Percentiles rank a stretch among this genome's conserved stretches.
Evolutionary conservation across 2,113 vertebrate species (phyloP).

Genomic region (Psittacus erithacus): DNA sequence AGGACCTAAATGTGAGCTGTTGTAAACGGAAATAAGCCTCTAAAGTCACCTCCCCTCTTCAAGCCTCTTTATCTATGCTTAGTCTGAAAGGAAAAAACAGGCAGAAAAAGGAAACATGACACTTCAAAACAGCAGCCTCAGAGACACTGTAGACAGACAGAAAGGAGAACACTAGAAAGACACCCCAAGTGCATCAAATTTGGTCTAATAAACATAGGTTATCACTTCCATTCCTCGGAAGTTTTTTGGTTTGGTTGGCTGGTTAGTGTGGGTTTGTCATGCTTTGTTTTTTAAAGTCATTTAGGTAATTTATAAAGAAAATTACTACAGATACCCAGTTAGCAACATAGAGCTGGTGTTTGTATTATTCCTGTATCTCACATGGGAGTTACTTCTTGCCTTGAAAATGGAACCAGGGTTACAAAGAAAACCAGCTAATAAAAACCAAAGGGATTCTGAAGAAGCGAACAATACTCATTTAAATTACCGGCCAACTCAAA

Average conservation of each 20-base stretch:
- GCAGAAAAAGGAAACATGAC: neutral
- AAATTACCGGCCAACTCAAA: neutral
- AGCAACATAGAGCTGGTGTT: neutral
- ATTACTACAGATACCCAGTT: neutral
- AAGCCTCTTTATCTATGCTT: neutral
- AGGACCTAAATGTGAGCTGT: neutral
- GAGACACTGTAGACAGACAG: rapidly evolving
- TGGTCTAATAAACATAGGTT: neutral
- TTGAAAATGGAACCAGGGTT: neutral
- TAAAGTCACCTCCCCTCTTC: neutral
- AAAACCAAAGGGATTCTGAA: neutral
- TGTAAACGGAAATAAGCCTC: neutral
- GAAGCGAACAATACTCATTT: neutral
- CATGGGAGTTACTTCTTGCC: neutral
- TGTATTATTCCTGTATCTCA: neutral
- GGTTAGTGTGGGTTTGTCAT: neutral
- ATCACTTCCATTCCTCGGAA: neutral
- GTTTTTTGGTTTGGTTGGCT: neutral
- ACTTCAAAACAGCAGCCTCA: neutral
- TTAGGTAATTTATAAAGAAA: neutral
- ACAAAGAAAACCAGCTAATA: neutral
- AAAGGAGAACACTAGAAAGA: neutral
- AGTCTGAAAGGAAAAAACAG: neutral
- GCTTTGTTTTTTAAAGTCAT: neutral
- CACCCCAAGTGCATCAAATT: neutral